A percentile compares a stretch with the other conserved stretches of the same genome.
phyloP scores from a whole-genome alignment of 1,140 invertebrate genomes.

The Paraescarpia echinospica region DNA sequence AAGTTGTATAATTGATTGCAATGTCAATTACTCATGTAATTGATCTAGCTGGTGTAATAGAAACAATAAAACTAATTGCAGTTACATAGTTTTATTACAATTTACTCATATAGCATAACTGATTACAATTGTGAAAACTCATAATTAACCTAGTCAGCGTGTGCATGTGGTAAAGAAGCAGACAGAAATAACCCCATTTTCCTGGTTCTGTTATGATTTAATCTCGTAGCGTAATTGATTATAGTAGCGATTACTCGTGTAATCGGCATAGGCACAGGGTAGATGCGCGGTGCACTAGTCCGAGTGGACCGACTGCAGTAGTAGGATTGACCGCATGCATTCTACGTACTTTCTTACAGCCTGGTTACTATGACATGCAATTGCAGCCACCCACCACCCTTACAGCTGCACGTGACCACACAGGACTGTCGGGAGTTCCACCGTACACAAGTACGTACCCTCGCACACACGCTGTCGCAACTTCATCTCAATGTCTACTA shows the following conservation, averaged over 20 bases:
- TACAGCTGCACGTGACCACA: slow-evolving; percentile 64
- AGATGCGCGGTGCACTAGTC: background rate
- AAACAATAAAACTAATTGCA: too few species aligned
- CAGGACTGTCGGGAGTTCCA: slow-evolving; percentile 69
- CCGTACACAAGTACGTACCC: background rate
- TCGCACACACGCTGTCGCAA: background rate
- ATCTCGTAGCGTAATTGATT: background rate
- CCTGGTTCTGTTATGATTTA: too few species aligned
- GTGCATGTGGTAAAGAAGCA: too few species aligned
- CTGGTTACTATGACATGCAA: slow-evolving; percentile 70
- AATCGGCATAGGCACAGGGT: background rate
- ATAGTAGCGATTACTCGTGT: background rate
- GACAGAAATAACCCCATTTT: too few species aligned
- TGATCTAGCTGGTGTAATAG: too few species aligned
- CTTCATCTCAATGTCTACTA: background rate
- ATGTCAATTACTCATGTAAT: too few species aligned
- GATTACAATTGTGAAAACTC: too few species aligned
- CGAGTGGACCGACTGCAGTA: background rate
- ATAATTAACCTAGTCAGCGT: too few species aligned
- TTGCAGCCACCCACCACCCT: slow-evolving; percentile 68
- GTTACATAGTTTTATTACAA: too few species aligned
- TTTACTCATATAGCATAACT: too few species aligned
- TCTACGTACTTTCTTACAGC: slow-evolving; percentile 27
- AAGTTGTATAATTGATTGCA: too few species aligned
- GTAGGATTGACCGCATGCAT: background rate